A percentile compares a stretch with the other conserved stretches of the same genome.
phyloP scores from a whole-genome alignment of 2,888 invertebrate species.

The Adelphocoris suturalis region DNA sequence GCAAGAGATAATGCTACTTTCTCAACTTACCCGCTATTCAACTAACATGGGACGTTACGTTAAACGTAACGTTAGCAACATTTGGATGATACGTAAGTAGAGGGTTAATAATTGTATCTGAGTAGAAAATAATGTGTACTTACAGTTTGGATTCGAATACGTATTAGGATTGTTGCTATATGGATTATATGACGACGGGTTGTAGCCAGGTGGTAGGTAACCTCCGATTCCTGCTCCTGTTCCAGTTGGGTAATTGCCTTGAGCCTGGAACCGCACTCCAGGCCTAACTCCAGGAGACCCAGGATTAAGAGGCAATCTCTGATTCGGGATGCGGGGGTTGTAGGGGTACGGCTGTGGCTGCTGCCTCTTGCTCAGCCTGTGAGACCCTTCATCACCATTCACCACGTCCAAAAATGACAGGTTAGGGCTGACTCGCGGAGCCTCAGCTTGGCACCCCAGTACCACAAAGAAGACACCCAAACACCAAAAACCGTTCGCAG shows the following conservation, averaged over 20 bases:
- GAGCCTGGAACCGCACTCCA: background rate
- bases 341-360: conserved; percentile 59
- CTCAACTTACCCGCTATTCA: no score
- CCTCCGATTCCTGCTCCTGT: background rate
- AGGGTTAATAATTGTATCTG: no score
- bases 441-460: background rate
- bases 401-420: conserved; percentile 6
- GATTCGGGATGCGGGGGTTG: conserved; percentile 41
- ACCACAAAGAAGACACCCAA: conserved; percentile 25
- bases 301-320: background rate
- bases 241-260: background rate
- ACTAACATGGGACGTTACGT: no score
- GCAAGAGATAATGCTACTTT: no score
- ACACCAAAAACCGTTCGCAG: conserved; percentile 31
- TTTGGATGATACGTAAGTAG: no score
- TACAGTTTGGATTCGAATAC: conserved; percentile 41
- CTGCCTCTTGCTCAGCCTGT: conserved; percentile 43
- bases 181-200: conserved; percentile 2
- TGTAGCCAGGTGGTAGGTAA: conserved; percentile 42
- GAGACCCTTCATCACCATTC: background rate
- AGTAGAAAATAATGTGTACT: conserved; percentile 44
- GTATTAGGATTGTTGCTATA: conserved; percentile 38
- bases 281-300: background rate
- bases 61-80: no score
- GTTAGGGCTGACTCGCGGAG: background rate